Evolutionary conservation across 2,888 invertebrate species (phyloP), one percentile per base, ranked within the genome.

Genomic region (Formica aserva): DNA sequence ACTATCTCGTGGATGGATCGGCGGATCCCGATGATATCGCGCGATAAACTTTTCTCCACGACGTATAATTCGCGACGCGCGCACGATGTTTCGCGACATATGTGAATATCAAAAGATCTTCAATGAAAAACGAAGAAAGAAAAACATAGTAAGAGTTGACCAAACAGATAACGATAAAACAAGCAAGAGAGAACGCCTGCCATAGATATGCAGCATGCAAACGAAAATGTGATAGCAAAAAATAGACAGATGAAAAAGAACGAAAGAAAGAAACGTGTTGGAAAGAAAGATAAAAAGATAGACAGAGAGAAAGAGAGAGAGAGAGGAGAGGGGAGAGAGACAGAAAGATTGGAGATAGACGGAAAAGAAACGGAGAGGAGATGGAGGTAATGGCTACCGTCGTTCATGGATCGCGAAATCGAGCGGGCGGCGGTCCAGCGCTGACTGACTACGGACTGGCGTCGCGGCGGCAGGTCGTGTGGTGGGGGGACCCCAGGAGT

Each of bases 381-480:
- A 88, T 84, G 88, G 81, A 83, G 85, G 86, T 76, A 88, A 84
- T 78, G 86, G 89, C 86, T 90, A 90, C 90, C 91, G 90, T 90
- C 91, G 88, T 91, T 90, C 91, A 91, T 91, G 91, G 90, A 90
- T 90, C 90, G 90, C 92, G 91, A 91, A 91, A 92, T 91, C 89
- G 93, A 94, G 94, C 94, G 94, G 94, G 94, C 94, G 94, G 94
- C 94, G 94, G 94, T 94, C 94, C 94, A 94, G 94, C 94, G 94
- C 94, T 94, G 94, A 95, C 94, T 95, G 94, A 94, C 92, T 94
- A 93, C 93, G 91, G 93, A 93, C 92, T 93, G 92, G 92, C 94
- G 94, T 93, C 93, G 93, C 94, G 93, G 92, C 93, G 92, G 91
- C 92, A 91, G 92, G 87, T 86, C 91, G 91, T 89, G 85, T 92